Evolutionary conservation across 2,888 invertebrate genomes (phyloP), one percentile per base, ranked within the genome.

Genomic region (Elysia crispata): DNA sequence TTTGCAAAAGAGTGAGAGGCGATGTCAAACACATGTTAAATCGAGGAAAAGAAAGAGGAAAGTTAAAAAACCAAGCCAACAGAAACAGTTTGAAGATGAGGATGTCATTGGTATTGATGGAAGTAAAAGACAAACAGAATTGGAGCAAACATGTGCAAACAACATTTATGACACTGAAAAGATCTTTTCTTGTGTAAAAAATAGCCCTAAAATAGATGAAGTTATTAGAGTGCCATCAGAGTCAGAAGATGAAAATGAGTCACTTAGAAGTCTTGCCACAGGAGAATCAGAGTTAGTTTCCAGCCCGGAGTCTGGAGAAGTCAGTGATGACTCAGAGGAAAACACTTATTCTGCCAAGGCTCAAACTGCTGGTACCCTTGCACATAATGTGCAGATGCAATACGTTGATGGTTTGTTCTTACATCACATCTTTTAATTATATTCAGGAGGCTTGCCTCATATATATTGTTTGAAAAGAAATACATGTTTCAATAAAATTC

Each of bases 251-350:
- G 79, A 72, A 25, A 57, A 49, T 60, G 80, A 78, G 15, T 81
- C 81, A 15, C 81, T 81, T 25, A 78, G 74, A n/a, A 82, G 81
- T 72, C 25, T 81, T 6, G 79, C 82, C 54, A 77, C 81, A 30
- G 83, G 77, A n/a, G 83, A 83, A 20, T 83, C 82, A 31, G 82
- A 82, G 62, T 67, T 82, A 3, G 57, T 60, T 33, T 79, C 83
- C n/a, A 84, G 84, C 23, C 81, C 82, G 3, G 86, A 86, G 72
- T 85, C 86, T 1, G 86, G 85, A 41, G 86, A 86, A 66, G 28
- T 85, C 41, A 66, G 74, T 20, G 64, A 60, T 70, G 1, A 75
- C 62, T 1, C 33, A n/a, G 23, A 25, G 41, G 41, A 41, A 41
- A 41, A 41, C 11, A 11, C 3, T 3, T 6, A 11, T 11, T 11